phyloP scores from a whole-genome alignment of 2,113 vertebrate genomes.

The Progne subis region DNA sequence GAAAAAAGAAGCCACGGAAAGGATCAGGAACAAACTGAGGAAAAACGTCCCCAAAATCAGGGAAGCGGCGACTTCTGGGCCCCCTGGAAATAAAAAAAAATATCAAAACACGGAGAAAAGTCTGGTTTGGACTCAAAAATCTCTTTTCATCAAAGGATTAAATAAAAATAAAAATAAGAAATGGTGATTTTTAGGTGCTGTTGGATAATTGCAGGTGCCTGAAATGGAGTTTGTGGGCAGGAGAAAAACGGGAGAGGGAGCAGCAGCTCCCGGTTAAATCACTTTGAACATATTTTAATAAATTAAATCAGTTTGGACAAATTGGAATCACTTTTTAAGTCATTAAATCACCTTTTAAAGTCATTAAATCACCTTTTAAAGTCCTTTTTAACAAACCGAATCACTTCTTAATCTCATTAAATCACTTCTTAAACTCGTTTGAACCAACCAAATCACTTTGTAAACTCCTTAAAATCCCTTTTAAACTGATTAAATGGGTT shows the following conservation, averaged over 20 bases:
- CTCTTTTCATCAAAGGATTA: background rate
- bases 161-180: background rate
- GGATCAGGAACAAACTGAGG: conserved; percentile 89
- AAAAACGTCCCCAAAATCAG: conserved; percentile 91
- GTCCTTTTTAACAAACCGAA: too few relatives aligned
- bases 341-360: background rate
- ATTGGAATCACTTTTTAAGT: background rate
- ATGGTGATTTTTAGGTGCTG: background rate
- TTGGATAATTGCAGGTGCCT: background rate
- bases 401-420: too few relatives aligned
- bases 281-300: rapidly evolving
- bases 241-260: too few relatives aligned
- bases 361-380: background rate
- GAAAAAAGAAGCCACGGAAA: conserved; percentile 92
- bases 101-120: rapidly evolving
- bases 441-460: background rate
- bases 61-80: conserved; percentile 85
- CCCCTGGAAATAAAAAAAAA: conserved; percentile 66
- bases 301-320: background rate
- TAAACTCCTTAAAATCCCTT: too few relatives aligned
- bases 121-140: background rate
- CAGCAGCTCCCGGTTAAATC: background rate
- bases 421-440: background rate
- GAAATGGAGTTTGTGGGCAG: background rate
- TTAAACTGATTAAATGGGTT: background rate